Conservation (phyloP, 1,140 invertebrate species). For the Limonius californicus region DNA sequence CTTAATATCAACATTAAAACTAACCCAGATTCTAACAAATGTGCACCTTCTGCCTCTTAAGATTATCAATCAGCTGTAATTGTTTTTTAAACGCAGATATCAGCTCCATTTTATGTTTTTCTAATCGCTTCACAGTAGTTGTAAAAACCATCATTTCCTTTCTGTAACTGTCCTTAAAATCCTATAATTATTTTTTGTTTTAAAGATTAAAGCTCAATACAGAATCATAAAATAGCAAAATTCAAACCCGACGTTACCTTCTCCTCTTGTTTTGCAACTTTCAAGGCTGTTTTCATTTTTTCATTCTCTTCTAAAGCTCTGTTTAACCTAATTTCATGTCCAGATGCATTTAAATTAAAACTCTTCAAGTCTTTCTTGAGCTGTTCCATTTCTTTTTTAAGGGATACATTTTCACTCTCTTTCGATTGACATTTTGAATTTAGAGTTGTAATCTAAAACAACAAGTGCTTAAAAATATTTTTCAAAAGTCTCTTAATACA, state of each 20-base stretch:
- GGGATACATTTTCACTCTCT: constrained; percentile 45
- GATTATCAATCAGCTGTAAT: constrained; percentile 50
- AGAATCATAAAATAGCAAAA: constrained; percentile 1
- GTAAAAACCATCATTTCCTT: constrained; percentile 47
- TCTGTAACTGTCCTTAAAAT: constrained; percentile 47
- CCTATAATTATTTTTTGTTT: constrained; percentile 41
- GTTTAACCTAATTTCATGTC: constrained; percentile 47
- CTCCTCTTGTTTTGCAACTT: constrained; percentile 49
- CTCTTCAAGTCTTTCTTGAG: constrained; percentile 50
- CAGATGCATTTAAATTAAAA: constrained; percentile 41
- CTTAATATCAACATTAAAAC: too few species aligned
- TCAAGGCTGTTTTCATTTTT: constrained; percentile 46
- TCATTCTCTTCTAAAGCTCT: constrained; percentile 50
- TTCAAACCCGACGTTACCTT: too few species aligned
- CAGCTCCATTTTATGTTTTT: constrained; percentile 51
- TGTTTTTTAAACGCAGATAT: constrained; percentile 53
- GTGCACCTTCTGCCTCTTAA: constrained; percentile 55
- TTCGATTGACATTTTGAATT: constrained; percentile 45
- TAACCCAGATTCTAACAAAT: not conserved
- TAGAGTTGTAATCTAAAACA: constrained; percentile 26
- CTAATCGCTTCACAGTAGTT: constrained; percentile 44
- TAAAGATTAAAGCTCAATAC: constrained; percentile 17
- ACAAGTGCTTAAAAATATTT: not conserved
- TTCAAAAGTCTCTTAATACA: constrained; percentile 17
- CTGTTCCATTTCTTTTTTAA: constrained; percentile 51